Percentiles rank a stretch among this genome's conserved stretches.
phyloP scores from a whole-genome alignment of 2,888 invertebrate genomes.

The Chymomyza amoena region DNA sequence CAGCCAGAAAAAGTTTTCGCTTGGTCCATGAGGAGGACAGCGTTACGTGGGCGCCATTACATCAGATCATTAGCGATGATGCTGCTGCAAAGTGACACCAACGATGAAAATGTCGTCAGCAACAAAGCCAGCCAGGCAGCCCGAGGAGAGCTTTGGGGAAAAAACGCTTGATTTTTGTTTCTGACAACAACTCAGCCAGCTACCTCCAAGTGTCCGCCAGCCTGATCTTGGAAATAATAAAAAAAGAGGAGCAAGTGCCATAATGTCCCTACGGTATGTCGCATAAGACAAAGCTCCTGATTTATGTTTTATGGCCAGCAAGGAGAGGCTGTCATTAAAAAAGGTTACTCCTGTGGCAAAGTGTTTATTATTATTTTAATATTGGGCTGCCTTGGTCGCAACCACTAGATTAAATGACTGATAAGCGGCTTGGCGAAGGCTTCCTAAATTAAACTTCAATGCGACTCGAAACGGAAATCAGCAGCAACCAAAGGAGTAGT shows the following conservation, averaged over 20 bases:
- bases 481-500: not conserved
- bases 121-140: not conserved
- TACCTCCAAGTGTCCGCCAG: not conserved
- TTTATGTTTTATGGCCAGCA: constrained; percentile 56
- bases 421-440: not conserved
- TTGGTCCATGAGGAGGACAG: constrained; percentile 12
- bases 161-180: constrained; percentile 24
- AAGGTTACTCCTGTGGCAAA: constrained; percentile 45
- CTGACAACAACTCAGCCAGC: constrained; percentile 22
- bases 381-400: constrained; percentile 21
- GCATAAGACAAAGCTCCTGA: constrained; percentile 37
- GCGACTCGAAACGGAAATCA: constrained; percentile 27
- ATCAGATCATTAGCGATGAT: constrained; percentile 58
- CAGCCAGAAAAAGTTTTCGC: constrained; percentile 31
- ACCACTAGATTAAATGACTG: not conserved
- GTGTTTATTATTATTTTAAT: constrained; percentile 64
- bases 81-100: constrained; percentile 33
- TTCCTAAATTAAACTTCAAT: constrained; percentile 21
- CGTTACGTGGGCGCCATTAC: constrained; percentile 62
- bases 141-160: constrained; percentile 2
- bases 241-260: not conserved
- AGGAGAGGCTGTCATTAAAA: constrained; percentile 29
- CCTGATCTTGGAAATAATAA: constrained; percentile 11
- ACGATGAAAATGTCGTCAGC: constrained; percentile 40
- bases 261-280: not conserved